Evolutionary conservation across 2,888 invertebrate species (phyloP).

Genomic region (Tanaodytes sp.): DNA sequence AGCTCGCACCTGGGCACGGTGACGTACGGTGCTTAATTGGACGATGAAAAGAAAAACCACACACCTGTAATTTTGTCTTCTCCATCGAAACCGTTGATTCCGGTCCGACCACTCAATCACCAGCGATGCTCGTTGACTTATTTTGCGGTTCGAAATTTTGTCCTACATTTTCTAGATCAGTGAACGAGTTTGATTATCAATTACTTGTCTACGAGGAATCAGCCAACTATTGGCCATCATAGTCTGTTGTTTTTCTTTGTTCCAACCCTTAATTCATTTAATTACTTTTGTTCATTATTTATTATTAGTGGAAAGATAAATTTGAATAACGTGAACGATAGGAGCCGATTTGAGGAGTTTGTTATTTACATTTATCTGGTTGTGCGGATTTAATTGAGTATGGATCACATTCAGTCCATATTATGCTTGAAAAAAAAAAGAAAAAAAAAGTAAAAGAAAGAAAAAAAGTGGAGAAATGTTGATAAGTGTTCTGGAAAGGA

Average conservation of each 20-base stretch:
- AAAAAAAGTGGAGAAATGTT: constrained; percentile 41
- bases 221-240: no score
- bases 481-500: constrained; percentile 47
- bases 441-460: not conserved
- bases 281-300: constrained; percentile 30
- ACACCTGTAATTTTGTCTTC: constrained; percentile 1
- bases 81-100: no score
- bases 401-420: no score
- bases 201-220: no score
- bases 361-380: constrained; percentile 35
- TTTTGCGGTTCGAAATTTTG: no score
- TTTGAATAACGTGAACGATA: constrained; percentile 32
- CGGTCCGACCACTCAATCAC: no score
- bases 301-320: constrained; percentile 27
- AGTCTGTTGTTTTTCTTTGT: constrained; percentile 33
- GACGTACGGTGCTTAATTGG: constrained; percentile 8
- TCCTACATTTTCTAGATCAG: no score
- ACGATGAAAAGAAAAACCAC: constrained; percentile 34
- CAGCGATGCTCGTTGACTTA: no score
- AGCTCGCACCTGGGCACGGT: constrained; percentile 48
- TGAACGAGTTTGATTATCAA: no score
- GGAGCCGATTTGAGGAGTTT: constrained; percentile 35
- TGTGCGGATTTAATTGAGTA: not conserved
- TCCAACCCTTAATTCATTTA: constrained; percentile 17
- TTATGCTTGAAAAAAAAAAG: constrained; percentile 5